Evolutionary conservation across 2,113 vertebrate genomes (phyloP).

Genomic region (Theristicus caerulescens): DNA sequence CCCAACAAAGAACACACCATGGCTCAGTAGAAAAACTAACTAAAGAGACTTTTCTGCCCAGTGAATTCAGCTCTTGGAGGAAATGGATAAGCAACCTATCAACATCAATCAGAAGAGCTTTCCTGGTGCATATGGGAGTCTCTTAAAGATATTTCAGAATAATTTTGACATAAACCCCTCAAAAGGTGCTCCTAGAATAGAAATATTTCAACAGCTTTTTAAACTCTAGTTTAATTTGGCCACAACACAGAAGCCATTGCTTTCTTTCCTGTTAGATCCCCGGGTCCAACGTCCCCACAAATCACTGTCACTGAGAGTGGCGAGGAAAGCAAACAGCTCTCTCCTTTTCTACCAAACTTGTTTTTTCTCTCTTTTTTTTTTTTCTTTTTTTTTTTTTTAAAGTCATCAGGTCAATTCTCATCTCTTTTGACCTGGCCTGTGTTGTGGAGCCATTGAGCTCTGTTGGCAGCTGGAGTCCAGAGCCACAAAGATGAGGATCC

Average conservation of each 20-base stretch:
- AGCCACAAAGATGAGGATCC: background rate
- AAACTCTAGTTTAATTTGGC: background rate
- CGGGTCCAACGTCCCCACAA: background rate
- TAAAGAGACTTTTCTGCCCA: background rate
- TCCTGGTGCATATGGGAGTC: background rate
- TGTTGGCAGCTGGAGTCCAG: background rate
- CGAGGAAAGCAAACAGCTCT: background rate
- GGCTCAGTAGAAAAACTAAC: background rate
- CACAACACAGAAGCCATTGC: background rate
- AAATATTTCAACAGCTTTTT: background rate
- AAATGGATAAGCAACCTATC: background rate
- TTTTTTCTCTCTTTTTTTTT: fast-evolving
- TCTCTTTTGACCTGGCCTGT: background rate
- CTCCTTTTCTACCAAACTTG: background rate
- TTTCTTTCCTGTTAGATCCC: background rate
- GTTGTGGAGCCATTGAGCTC: background rate
- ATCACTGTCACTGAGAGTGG: background rate
- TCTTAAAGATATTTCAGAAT: background rate
- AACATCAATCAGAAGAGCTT: background rate
- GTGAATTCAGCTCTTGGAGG: background rate
- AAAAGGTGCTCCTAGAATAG: background rate
- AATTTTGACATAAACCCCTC: background rate
- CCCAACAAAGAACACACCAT: background rate
- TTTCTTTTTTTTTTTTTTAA: background rate
- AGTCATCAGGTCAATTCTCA: background rate